Conservation (phyloP, 2,113 vertebrate species). For the Rhinoderma darwinii region DNA sequence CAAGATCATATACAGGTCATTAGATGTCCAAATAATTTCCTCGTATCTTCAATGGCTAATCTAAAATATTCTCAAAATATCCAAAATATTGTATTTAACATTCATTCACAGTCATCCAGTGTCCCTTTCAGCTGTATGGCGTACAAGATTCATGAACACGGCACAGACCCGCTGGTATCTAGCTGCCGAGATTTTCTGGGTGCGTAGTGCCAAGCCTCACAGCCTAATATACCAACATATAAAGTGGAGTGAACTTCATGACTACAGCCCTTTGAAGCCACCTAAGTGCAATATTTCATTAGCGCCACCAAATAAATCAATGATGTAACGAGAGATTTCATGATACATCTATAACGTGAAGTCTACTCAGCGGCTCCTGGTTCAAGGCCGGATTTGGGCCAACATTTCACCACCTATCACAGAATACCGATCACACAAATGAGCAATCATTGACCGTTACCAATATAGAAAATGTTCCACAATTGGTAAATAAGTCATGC, state of each 20-base stretch:
- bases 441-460: background rate
- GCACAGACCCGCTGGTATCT: background rate
- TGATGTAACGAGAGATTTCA: background rate
- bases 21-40: background rate
- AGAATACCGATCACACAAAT: background rate
- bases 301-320: background rate
- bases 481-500: conserved; percentile 4
- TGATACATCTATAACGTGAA: background rate
- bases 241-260: background rate
- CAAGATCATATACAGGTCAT: background rate
- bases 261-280: background rate
- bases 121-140: background rate
- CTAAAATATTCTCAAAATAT: background rate
- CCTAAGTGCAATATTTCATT: background rate
- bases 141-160: background rate
- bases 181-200: background rate
- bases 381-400: background rate
- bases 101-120: conserved; percentile 19
- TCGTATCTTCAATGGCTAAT: background rate
- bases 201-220: background rate
- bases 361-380: background rate
- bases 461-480: background rate
- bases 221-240: background rate
- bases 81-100: background rate
- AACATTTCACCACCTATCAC: background rate